phyloP scores from a whole-genome alignment of 2,113 vertebrate genomes.

The Terrapene triunguis region DNA sequence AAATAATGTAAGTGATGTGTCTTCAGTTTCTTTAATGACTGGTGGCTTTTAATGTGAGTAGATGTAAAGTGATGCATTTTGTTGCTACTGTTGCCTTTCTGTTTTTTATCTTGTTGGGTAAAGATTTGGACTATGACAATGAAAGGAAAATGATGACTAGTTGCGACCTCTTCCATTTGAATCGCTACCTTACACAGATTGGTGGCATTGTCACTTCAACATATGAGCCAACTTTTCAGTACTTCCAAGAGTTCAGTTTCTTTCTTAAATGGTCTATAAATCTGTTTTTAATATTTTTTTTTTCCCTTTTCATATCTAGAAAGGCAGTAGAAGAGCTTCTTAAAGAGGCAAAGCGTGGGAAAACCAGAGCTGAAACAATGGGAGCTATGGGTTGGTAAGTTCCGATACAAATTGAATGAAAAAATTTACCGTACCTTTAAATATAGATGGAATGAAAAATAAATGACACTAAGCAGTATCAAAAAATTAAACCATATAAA shows the following conservation, averaged over 20 bases:
- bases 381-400: conserved; percentile 97
- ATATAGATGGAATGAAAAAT: background rate
- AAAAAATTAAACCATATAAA: background rate
- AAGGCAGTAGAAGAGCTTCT: conserved; percentile 96
- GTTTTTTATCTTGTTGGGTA: background rate
- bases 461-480: accelerated
- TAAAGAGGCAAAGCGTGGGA: conserved; percentile 92
- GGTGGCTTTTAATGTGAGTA: background rate
- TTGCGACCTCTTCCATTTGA: background rate
- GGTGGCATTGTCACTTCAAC: background rate
- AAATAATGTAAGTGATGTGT: background rate
- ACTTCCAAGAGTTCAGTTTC: background rate
- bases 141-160: background rate
- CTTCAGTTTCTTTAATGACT: background rate
- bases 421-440: background rate
- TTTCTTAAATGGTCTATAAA: background rate
- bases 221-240: background rate
- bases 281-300: conserved; percentile 26
- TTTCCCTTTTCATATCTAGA: conserved; percentile 75
- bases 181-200: background rate
- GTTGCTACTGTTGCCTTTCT: background rate
- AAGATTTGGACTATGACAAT: background rate
- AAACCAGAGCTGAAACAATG: conserved; percentile 96
- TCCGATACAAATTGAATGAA: background rate
- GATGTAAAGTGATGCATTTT: background rate